Evolutionary conservation across 2,888 invertebrate genomes (phyloP).

Genomic region (Lucinisca nassula): DNA sequence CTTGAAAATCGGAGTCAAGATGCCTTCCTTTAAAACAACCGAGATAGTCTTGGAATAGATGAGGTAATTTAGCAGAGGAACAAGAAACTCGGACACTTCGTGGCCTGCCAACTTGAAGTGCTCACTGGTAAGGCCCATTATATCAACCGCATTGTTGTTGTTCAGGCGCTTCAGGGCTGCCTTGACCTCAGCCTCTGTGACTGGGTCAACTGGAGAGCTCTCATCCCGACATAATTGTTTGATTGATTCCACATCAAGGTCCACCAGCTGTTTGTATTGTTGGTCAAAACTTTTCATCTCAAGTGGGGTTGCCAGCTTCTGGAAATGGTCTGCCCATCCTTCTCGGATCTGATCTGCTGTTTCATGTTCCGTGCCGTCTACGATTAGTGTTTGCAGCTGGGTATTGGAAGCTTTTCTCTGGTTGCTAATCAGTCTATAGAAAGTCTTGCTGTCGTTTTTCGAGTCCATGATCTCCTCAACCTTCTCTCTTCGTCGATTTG

Average conservation of each 20-base stretch:
- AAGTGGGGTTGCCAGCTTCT: background rate
- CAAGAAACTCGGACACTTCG: background rate
- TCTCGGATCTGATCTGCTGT: background rate
- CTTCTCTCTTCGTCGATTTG: background rate
- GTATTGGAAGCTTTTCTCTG: background rate
- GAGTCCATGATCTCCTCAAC: background rate
- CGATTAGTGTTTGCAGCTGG: background rate
- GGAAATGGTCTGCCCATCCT: background rate
- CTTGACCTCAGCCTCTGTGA: background rate
- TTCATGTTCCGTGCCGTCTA: background rate
- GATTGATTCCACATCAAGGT: background rate
- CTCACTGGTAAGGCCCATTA: background rate
- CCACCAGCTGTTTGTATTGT: background rate
- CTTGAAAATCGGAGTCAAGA: background rate
- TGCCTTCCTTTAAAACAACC: background rate
- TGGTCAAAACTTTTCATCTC: background rate
- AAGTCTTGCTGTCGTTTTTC: background rate
- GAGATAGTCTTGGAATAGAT: background rate
- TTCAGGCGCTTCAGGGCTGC: background rate
- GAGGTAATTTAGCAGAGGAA: background rate
- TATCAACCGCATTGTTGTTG: conserved; percentile 25
- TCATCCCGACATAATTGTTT: background rate
- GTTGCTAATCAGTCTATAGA: background rate
- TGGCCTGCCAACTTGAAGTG: conserved; percentile 16
- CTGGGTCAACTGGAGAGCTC: background rate